These are phyloP conservation scores for Sesia bembeciformis DNA, from an alignment of 2,888 invertebrate genomes.

Conservation along the genomic window DNA sequence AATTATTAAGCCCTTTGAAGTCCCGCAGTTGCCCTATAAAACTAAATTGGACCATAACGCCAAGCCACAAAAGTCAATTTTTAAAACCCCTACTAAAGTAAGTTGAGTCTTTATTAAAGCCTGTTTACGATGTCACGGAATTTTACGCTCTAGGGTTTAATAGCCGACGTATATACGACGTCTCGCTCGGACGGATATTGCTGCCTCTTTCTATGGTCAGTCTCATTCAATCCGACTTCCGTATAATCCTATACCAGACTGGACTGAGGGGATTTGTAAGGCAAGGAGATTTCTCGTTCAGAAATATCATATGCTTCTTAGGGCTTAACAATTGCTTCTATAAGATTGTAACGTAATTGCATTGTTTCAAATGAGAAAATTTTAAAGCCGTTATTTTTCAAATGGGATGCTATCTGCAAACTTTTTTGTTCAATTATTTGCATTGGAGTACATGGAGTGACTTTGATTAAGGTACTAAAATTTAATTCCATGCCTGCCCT, in stretches of 20 bases:
- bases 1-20: slow-evolving; percentile 61
- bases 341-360: background rate
- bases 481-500: too few species aligned
- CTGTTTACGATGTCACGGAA: slow-evolving; percentile 58
- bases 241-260: slow-evolving; percentile 54
- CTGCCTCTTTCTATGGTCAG: slow-evolving; percentile 31
- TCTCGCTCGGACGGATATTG: slow-evolving; percentile 11
- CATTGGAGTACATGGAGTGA: too few species aligned
- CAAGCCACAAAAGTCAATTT: slow-evolving; percentile 12
- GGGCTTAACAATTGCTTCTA: background rate
- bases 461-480: too few species aligned
- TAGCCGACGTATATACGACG: slow-evolving; percentile 24
- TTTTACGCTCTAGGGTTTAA: slow-evolving; percentile 59
- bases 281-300: slow-evolving; percentile 9
- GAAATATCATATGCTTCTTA: background rate
- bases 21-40: slow-evolving; percentile 11
- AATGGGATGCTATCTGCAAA: too few species aligned
- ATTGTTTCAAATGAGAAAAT: background rate
- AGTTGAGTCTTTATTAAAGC: slow-evolving; percentile 32
- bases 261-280: slow-evolving; percentile 49
- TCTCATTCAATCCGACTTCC: slow-evolving; percentile 48
- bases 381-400: too few species aligned
- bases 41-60: slow-evolving; percentile 10
- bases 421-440: too few species aligned
- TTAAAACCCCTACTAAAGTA: background rate